phyloP scores from a whole-genome alignment of 1,140 invertebrate species.

The Halesus radiatus region DNA sequence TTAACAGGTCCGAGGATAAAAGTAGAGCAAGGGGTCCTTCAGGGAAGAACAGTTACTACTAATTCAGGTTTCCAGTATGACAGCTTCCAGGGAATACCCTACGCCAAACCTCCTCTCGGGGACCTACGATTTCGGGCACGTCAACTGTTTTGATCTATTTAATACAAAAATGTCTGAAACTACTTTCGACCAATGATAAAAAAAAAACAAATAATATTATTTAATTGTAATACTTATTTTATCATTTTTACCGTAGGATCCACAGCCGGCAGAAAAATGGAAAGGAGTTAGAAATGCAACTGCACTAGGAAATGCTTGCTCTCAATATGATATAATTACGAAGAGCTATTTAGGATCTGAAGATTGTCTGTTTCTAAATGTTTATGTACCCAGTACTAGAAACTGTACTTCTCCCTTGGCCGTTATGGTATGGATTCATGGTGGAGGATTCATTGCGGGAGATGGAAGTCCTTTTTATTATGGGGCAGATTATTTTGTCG shows the following conservation, averaged over 20 bases:
- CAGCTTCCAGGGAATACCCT: slow-evolving; percentile 48
- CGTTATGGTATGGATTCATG: slow-evolving; percentile 63
- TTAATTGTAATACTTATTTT: not conserved
- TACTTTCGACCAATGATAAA: not conserved
- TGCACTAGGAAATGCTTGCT: slow-evolving; percentile 65
- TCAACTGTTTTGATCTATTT: not conserved
- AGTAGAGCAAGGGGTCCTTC: slow-evolving; percentile 34
- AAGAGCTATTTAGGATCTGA: slow-evolving; percentile 68
- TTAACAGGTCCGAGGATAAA: not conserved
- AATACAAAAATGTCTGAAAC: not conserved
- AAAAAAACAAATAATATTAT: not conserved
- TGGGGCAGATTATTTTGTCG: slow-evolving; percentile 63
- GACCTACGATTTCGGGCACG: slow-evolving; percentile 47
- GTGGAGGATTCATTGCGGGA: slow-evolving; percentile 63
- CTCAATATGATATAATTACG: slow-evolving; percentile 60
- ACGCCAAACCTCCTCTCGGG: slow-evolving; percentile 50
- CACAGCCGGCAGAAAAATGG: slow-evolving; percentile 71
- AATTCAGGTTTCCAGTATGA: slow-evolving; percentile 37
- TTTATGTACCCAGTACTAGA: slow-evolving; percentile 70
- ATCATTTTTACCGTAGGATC: slow-evolving; percentile 64
- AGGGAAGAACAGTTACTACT: slow-evolving; percentile 34
- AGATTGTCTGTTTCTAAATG: slow-evolving; percentile 78
- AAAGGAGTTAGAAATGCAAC: slow-evolving; percentile 69
- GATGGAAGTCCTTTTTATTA: slow-evolving; percentile 40
- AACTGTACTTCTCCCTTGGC: slow-evolving; percentile 38